Conservation (phyloP, 1,140 invertebrate species). For the Heliconius hewitsoni region DNA sequence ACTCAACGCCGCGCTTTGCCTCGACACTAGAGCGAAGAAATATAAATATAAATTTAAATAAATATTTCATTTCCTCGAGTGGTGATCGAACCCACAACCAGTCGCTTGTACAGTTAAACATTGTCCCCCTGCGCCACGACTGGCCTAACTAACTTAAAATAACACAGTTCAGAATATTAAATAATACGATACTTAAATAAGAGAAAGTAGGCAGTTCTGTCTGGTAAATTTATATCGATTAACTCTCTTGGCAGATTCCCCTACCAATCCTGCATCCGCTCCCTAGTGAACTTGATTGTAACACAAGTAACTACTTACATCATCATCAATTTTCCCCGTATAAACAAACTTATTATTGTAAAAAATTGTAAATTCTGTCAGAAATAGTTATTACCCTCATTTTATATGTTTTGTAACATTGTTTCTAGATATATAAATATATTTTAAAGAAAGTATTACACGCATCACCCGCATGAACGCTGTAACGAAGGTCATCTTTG, state of each 20-base stretch:
- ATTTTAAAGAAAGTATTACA: constrained; percentile 28
- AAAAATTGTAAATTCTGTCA: not conserved
- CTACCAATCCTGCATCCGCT: constrained; percentile 53
- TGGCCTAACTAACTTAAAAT: too few species aligned
- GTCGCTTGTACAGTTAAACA: too few species aligned
- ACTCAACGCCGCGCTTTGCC: too few species aligned
- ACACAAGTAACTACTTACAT: not conserved
- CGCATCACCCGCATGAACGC: constrained; percentile 12
- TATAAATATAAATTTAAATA: too few species aligned
- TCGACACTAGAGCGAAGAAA: too few species aligned
- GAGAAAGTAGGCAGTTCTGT: constrained; percentile 20
- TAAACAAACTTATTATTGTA: not conserved
- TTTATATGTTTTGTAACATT: not conserved
- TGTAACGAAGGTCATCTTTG: constrained; percentile 10
- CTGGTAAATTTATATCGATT: constrained; percentile 63
- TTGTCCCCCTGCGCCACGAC: too few species aligned
- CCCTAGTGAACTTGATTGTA: constrained; percentile 24
- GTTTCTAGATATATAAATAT: not conserved
- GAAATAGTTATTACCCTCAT: constrained; percentile 9
- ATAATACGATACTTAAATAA: not conserved
- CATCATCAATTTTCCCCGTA: not conserved
- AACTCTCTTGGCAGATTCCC: constrained; percentile 55
- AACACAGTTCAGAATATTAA: not conserved
- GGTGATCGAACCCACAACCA: too few species aligned
- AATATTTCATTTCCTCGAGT: too few species aligned